These are phyloP conservation scores for Sapayoa aenigma DNA, from an alignment of 2,113 vertebrate species.

Conservation along the genomic window DNA sequence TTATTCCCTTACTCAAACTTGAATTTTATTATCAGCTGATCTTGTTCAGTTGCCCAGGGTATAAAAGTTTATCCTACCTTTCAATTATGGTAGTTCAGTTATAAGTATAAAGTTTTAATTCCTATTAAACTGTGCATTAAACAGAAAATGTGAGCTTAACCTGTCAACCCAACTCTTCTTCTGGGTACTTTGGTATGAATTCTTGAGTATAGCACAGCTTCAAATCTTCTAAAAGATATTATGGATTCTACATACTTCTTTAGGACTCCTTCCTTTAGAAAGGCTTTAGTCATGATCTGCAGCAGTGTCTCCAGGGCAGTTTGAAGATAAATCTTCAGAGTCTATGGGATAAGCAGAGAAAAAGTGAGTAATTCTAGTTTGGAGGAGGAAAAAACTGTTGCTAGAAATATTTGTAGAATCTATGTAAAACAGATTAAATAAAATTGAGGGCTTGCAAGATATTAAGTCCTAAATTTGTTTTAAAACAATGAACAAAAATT, in stretches of 20 bases:
- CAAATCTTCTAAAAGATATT: background rate
- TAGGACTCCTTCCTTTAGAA: slow-evolving; percentile 13
- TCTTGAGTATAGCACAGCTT: background rate
- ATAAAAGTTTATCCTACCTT: background rate
- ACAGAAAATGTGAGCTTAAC: background rate
- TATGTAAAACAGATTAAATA: background rate
- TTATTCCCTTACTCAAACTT: background rate
- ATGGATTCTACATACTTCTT: background rate
- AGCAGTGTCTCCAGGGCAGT: slow-evolving; percentile 90
- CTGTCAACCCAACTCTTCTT: background rate
- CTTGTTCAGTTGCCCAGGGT: background rate
- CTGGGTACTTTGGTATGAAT: background rate
- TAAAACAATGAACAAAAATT: background rate
- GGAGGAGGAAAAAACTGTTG: background rate
- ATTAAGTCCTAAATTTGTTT: background rate
- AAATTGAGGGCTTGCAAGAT: background rate
- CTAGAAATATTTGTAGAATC: background rate
- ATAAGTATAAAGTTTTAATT: background rate
- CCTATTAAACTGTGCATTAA: background rate
- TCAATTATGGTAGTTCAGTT: background rate
- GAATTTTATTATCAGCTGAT: background rate
- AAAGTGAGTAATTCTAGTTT: background rate
- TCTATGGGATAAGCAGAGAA: slow-evolving; percentile 70
- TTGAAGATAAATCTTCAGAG: slow-evolving; percentile 84
- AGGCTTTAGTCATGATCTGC: slow-evolving; percentile 82